Evolutionary conservation across 2,797 vertebrate species (phyloP), one percentile per base, ranked within the genome.

Genomic region (Artibeus jamaicensis): DNA sequence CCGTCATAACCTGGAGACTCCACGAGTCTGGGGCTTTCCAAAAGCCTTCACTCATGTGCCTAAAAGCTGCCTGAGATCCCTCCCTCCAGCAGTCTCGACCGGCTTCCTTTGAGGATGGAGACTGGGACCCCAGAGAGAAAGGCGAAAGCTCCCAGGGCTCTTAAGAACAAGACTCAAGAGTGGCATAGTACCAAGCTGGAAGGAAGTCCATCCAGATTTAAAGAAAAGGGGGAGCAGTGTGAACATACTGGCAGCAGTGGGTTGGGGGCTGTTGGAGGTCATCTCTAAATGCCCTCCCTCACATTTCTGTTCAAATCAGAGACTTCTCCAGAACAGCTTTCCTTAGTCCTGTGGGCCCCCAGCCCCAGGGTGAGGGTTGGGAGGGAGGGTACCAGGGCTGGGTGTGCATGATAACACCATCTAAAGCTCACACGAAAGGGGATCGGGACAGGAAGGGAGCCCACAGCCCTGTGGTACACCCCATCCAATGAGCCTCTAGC

Each of bases 371-470:
- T 2, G n/a, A 12, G 6, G 24, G 37, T 12, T 0, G 0, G 9
- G 19, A 46, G 6, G 4, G 19, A 53, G 18, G 2, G 14, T 19
- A 0, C 29, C 5, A 16, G 12, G 15, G 1, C 12, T 34, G 37
- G 0, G 5, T 5, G 0, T 50, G 0, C 34, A 29, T 11, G 15
- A n/a, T 42, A 3, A 7, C 24, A 19, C n/a, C n/a, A 11, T 5
- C 32, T 6, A 19, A 2, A 4, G 34, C 19, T 22, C 16, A 34
- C 6, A 21, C 2, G 34, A 10, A 6, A 44, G 32, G 19, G 14
- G 2, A 1, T 2, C 9, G 7, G 55, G 10, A 8, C 2, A 1
- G 32, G 16, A 48, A 48, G 0, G 7, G 4, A 12, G 22, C 29
- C 8, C 14, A 67, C 5, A 39, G 9, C n/a, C 15, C 3, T 21